phyloP scores from a whole-genome alignment of 2,797 vertebrate genomes.

The Ctenopoma multispine region DNA sequence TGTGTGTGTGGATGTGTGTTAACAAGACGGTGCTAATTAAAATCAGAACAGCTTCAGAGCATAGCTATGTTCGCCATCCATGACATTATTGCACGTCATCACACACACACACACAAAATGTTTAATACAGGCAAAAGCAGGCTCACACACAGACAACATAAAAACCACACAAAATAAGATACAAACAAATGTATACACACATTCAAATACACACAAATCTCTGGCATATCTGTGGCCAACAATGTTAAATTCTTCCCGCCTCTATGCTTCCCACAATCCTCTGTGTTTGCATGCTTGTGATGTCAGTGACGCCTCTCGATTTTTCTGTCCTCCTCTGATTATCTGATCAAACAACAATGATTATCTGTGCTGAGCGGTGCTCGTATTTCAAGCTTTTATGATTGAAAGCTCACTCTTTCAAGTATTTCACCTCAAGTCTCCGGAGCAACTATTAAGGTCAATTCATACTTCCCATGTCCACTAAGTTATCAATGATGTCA shows the following conservation, averaged over 20 bases:
- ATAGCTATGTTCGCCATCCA: slow-evolving; percentile 43
- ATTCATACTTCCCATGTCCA: too few species aligned
- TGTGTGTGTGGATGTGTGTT: slow-evolving; percentile 50
- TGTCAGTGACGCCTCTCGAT: slow-evolving; percentile 57
- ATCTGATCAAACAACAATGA: slow-evolving; percentile 42
- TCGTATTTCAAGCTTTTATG: slow-evolving; percentile 3
- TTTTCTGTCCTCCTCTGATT: slow-evolving; percentile 25
- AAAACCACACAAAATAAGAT: slow-evolving; percentile 19
- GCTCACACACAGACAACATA: slow-evolving; percentile 1
- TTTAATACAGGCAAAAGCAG: slow-evolving; percentile 10
- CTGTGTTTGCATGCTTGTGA: slow-evolving; percentile 60
- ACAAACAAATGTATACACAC: slow-evolving; percentile 32
- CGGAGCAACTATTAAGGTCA: not conserved
- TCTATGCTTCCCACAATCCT: slow-evolving; percentile 69
- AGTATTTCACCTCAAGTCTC: not conserved
- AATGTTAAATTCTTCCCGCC: slow-evolving; percentile 58
- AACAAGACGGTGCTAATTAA: slow-evolving; percentile 73
- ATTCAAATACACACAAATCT: slow-evolving; percentile 49
- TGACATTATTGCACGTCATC: slow-evolving; percentile 61
- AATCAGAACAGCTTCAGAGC: slow-evolving; percentile 69
- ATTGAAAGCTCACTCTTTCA: not conserved
- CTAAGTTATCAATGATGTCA: too few species aligned
- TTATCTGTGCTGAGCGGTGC: slow-evolving; percentile 25
- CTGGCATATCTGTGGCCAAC: slow-evolving; percentile 62
- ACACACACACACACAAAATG: slow-evolving; percentile 13